These are phyloP conservation scores for Epirrita christyi DNA, from an alignment of 2,888 invertebrate genomes.

Conservation along the genomic window DNA sequence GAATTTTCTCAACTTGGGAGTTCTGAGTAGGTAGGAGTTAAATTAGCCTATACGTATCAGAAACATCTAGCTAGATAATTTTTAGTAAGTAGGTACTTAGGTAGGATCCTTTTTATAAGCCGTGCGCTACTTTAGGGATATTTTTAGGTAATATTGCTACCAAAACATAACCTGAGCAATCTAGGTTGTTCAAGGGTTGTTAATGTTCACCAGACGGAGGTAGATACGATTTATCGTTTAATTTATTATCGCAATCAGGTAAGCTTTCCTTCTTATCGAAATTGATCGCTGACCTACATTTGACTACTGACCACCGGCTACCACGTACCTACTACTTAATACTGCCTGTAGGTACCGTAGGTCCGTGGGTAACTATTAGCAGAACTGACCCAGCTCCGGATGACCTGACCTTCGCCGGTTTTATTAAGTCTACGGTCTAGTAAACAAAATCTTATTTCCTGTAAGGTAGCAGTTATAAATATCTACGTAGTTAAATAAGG, in stretches of 20 bases:
- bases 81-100: neutral
- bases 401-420: slow-evolving; percentile 54
- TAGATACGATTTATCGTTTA: slow-evolving; percentile 53
- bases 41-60: no score
- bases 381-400: slow-evolving; percentile 34
- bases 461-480: slow-evolving; percentile 9
- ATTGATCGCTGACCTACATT: slow-evolving; percentile 79
- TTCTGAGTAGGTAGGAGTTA: no score
- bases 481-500: no score
- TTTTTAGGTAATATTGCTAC: neutral
- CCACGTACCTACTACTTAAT: slow-evolving; percentile 20
- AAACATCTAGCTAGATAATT: neutral
- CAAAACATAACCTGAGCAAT: neutral
- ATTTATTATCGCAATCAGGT: slow-evolving; percentile 72
- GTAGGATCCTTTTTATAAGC: slow-evolving; percentile 1
- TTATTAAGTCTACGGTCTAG: slow-evolving; percentile 41
- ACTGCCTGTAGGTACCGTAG: no score
- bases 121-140: neutral
- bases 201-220: slow-evolving; percentile 23
- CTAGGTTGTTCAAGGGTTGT: neutral
- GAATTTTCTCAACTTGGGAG: no score
- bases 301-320: slow-evolving; percentile 44
- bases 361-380: slow-evolving; percentile 39
- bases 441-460: slow-evolving; percentile 48
- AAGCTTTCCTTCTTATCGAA: slow-evolving; percentile 67